These are phyloP conservation scores for Zosterops lateralis DNA, from an alignment of 2,113 vertebrate genomes.

Conservation along the genomic window DNA sequence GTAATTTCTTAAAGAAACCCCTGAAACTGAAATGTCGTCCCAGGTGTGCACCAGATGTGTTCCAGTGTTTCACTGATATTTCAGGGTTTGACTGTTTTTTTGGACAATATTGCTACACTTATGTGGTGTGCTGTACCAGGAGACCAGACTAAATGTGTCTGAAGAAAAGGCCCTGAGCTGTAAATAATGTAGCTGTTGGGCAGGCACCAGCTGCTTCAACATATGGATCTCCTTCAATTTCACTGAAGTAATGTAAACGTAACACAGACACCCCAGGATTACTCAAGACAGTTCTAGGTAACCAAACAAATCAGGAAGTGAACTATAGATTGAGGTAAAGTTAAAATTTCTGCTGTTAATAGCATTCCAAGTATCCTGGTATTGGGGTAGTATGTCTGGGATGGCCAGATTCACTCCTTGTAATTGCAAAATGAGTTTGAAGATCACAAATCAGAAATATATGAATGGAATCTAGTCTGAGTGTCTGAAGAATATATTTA, in stretches of 20 bases:
- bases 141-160: not conserved
- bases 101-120: not conserved
- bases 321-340: not conserved
- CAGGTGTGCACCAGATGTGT: conserved; percentile 11
- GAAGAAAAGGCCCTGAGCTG: not conserved
- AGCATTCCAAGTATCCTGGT: not conserved
- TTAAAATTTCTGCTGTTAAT: not conserved
- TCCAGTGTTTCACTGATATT: not conserved
- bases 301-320: not conserved
- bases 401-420: not conserved
- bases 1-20: not conserved
- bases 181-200: not conserved
- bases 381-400: not conserved
- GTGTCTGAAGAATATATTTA: not conserved
- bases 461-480: not conserved
- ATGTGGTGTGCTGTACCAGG: not conserved
- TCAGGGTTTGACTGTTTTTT: not conserved
- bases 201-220: not conserved
- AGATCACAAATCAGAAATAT: not conserved
- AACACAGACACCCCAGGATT: not conserved
- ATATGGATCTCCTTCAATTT: not conserved
- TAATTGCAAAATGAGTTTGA: not conserved
- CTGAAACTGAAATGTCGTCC: not conserved
- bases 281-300: not conserved
- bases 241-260: not conserved